Base-by-base conservation (phyloP, 2,797 vertebrate genomes). In the Lagorchestes hirsutus region DNA sequence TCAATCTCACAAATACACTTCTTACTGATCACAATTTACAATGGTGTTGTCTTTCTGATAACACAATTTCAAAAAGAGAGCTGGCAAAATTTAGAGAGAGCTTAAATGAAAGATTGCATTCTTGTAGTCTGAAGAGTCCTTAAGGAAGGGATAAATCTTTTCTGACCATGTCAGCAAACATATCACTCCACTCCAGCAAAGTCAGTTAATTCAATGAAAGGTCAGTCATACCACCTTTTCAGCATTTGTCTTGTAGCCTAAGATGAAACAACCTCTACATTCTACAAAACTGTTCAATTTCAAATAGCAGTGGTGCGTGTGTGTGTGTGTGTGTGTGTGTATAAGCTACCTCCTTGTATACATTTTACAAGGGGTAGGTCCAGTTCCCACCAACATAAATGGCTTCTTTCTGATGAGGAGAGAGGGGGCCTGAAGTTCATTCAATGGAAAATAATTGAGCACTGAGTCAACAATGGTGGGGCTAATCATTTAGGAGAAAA, bases 371-470 rank as follows among this genome's bases (percentile, higher is more conserved):
- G 54, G 54, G 57, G 9, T 34, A 27, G 10, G 22, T 46, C 54
- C 10, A 90, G 58, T 74, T 62, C 92, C 95, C 97, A 22, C 29
- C 92, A 74, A 22, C 93, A 82, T 0, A 95, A 91, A 50, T 95
- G 91, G 4, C 0, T 2, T 46, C 74, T 46, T n/a, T 55, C 96
- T 91, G 59, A 91, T 96, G 95, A 93, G 95, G 67, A 93, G 12
- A 93, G 87, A 87, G 94, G 94, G 94, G 34, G 31, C 5, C 29
- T 97, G 96, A 96, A 50, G 92, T 94, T 97, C 95, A 95, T 82
- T 67, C 46, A 92, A 92, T 97, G n/a, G 40, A 94, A 98, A 98
- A 55, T 52, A 96, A 94, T 96, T 97, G 96, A 92, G 62, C 90
- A 94, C 95, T 46, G 94, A 96, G 27, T 95, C 93, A 93, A 87